Base-by-base conservation (phyloP, 2,113 vertebrate species). In the Oenanthe melanoleuca region DNA sequence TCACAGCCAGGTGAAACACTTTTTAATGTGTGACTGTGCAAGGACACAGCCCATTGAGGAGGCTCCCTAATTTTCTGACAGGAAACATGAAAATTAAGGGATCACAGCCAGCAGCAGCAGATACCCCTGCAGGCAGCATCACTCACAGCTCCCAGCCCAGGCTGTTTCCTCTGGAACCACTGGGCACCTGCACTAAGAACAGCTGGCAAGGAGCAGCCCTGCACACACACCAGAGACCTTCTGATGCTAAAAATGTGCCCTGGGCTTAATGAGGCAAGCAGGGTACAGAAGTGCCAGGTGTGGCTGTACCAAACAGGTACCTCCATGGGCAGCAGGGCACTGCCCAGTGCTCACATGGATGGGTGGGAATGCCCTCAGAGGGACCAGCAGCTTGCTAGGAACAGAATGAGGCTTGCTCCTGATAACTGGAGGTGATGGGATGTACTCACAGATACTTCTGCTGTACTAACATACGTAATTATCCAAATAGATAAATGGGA, bases 291-390 rank as follows among this genome's bases (percentile, higher is more conserved):
- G 44, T 29, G 44, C 37, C 61, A 73, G 73, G 28, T 40, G 50
- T 34, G 53, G 26, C 57, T 34, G 34, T 13, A 8, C 12, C 3
- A 1, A 64, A 4, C 31, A 65, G 78, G 59, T 3, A 20, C 61
- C 61, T 66, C 77, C 3, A 20, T 1, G 6, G 34, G 18, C 5
- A 6, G 31, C 53, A n/a, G 1, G 53, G 34, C 69, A 7, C 64
- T 33, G 85, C 60, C 33, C 4, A 4, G 8, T 19, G 42, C 37
- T 15, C 8, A 3, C 0, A 0, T 5, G 21, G 57, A 12, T 9
- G 10, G 11, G 16, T 8, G 80, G 59, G 19, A 77, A 49, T 1
- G 10, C 3, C 10, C 3, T 2, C 45, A 3, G 50, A 2, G 9
- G 67, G 10, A 23, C 37, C 66, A 38, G 9, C 63, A 56, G 24